Evolutionary conservation across 2,797 vertebrate genomes (phyloP).

Genomic region (Mormyrops boulengeri): DNA sequence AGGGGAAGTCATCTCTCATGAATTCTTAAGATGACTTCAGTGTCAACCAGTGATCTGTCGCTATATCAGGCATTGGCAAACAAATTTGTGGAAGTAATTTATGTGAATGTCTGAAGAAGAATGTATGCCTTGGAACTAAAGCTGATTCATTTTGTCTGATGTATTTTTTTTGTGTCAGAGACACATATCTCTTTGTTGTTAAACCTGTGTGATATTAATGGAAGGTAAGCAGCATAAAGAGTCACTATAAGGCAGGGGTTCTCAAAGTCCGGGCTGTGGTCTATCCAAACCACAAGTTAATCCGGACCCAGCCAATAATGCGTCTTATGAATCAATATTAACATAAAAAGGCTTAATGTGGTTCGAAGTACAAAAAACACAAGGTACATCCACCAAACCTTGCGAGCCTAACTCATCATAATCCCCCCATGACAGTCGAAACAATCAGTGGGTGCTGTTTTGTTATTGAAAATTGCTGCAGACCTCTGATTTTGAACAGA

Average conservation of each 20-base stretch:
- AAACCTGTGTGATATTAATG: too few relatives aligned
- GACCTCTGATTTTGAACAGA: background rate
- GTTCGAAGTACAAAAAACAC: too few relatives aligned
- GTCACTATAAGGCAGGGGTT: too few relatives aligned
- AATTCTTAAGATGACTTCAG: background rate
- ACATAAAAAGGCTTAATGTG: too few relatives aligned
- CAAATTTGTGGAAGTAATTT: background rate
- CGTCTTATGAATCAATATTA: too few relatives aligned
- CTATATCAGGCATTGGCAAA: background rate
- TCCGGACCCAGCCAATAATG: too few relatives aligned
- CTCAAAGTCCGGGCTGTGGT: too few relatives aligned
- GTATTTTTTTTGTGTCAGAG: too few relatives aligned
- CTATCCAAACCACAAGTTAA: too few relatives aligned
- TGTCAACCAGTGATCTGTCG: background rate
- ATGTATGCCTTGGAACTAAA: background rate
- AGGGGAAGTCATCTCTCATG: background rate
- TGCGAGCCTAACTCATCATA: background rate
- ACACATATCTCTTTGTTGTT: too few relatives aligned
- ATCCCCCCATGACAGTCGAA: background rate
- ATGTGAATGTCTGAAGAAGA: background rate
- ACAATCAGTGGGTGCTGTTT: background rate
- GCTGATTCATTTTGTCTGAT: too few relatives aligned
- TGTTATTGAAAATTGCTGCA: background rate
- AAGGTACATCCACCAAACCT: background rate
- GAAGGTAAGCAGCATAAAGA: too few relatives aligned